These are phyloP conservation scores for Odocoileus virginianus DNA, from an alignment of 2,113 vertebrate species.

Conservation along the genomic window DNA sequence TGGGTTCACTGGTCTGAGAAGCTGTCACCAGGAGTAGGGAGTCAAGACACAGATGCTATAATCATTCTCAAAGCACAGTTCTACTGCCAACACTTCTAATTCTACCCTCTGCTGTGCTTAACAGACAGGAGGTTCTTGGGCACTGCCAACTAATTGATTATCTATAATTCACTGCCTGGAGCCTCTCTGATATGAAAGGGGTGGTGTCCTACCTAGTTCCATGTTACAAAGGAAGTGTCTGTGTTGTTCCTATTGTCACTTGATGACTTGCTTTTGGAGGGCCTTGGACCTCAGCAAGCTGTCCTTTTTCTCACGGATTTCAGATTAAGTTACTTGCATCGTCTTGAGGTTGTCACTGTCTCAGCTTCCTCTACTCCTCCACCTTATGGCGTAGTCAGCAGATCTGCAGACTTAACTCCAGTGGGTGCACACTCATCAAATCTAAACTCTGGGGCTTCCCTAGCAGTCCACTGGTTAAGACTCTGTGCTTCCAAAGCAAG, in stretches of 20 bases:
- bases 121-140: background rate
- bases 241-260: background rate
- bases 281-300: background rate
- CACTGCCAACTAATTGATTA: background rate
- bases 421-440: background rate
- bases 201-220: background rate
- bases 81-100: background rate
- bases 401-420: background rate
- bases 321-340: background rate
- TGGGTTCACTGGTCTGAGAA: background rate
- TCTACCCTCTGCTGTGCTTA: background rate
- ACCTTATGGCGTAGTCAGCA: background rate
- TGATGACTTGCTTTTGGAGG: background rate
- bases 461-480: background rate
- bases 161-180: background rate
- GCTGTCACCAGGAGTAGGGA: background rate
- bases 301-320: background rate
- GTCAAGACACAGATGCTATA: background rate
- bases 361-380: background rate
- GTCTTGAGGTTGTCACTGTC: background rate
- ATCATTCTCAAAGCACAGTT: background rate
- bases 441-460: background rate
- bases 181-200: background rate
- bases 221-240: background rate
- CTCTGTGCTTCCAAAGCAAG: background rate